These are phyloP conservation scores for Dasysyrphus albostriatus DNA, from an alignment of 2,888 invertebrate species.

Conservation along the genomic window DNA sequence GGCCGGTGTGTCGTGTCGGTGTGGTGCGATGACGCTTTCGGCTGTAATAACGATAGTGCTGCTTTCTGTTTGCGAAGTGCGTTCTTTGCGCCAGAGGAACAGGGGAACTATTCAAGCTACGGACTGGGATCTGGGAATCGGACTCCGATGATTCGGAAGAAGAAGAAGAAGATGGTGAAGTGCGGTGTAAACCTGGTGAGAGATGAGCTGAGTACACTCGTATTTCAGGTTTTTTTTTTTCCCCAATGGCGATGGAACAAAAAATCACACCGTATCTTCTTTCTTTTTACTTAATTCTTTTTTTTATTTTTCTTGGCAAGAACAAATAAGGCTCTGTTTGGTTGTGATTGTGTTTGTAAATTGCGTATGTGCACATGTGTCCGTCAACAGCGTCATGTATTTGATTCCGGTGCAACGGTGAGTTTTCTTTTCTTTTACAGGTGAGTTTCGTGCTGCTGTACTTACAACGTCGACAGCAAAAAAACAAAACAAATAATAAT, in stretches of 20 bases:
- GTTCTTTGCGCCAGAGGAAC: slow-evolving; percentile 55
- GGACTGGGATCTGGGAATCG: background rate
- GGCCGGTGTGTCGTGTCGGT: background rate
- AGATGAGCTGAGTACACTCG: slow-evolving; percentile 72
- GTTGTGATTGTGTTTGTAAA: slow-evolving; percentile 36
- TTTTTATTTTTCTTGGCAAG: slow-evolving; percentile 53
- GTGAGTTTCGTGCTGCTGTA: slow-evolving; percentile 69
- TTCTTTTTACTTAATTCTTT: slow-evolving; percentile 64
- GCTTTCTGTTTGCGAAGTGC: slow-evolving; percentile 74
- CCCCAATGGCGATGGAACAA: slow-evolving; percentile 19
- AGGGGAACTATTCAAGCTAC: background rate
- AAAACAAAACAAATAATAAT: slow-evolving; percentile 66
- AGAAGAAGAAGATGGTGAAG: slow-evolving; percentile 38
- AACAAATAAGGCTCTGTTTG: slow-evolving; percentile 34
- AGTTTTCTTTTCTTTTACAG: slow-evolving; percentile 73
- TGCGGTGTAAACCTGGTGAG: slow-evolving; percentile 66
- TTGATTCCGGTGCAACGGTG: slow-evolving; percentile 68
- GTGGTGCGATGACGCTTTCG: slow-evolving; percentile 48
- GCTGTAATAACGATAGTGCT: slow-evolving; percentile 66
- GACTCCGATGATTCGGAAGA: slow-evolving; percentile 2
- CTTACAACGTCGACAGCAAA: slow-evolving; percentile 52
- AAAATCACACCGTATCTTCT: slow-evolving; percentile 57
- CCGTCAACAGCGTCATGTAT: slow-evolving; percentile 39
- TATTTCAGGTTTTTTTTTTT: slow-evolving; percentile 71
- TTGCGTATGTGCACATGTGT: slow-evolving; percentile 62